Evolutionary conservation across 2,888 invertebrate genomes (phyloP).

Genomic region (Tiliacea aurago): DNA sequence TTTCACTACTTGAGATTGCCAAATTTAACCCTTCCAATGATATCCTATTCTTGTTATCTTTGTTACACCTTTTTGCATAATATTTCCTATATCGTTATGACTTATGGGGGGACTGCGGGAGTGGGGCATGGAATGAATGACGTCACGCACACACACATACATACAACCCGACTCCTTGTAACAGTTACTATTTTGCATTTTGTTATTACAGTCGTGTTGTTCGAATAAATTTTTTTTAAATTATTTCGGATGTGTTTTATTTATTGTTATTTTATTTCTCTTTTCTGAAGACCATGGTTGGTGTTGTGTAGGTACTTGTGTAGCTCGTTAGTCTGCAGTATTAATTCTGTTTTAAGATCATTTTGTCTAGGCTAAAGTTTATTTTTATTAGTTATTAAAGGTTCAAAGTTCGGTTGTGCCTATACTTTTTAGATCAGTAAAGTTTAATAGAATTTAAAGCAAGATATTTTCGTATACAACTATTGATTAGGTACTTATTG

Average conservation of each 20-base stretch:
- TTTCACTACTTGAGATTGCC: conserved; percentile 81
- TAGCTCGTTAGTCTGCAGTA: not conserved
- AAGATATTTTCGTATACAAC: not conserved
- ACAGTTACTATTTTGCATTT: conserved; percentile 88
- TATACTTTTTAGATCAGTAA: not conserved
- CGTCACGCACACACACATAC: conserved; percentile 68
- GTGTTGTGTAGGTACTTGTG: not conserved
- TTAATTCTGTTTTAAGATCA: too few species aligned
- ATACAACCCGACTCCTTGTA: conserved; percentile 80
- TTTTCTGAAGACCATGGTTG: not conserved
- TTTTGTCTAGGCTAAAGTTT: not conserved
- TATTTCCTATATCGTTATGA: conserved; percentile 59
- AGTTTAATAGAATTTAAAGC: conserved; percentile 10
- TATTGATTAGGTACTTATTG: not conserved
- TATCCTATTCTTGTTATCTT: conserved; percentile 80
- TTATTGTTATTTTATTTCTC: conserved; percentile 9
- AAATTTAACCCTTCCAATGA: conserved; percentile 84
- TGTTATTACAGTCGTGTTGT: conserved; percentile 90
- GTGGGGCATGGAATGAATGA: conserved; percentile 70
- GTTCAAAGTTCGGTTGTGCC: not conserved
- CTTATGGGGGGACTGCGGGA: conserved; percentile 67
- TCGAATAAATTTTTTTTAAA: conserved; percentile 85
- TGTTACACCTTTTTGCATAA: conserved; percentile 78
- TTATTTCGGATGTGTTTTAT: conserved; percentile 58
- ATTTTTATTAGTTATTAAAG: not conserved